Evolutionary conservation across 2,888 invertebrate genomes (phyloP).

Genomic region (Eupithecia subumbrata): DNA sequence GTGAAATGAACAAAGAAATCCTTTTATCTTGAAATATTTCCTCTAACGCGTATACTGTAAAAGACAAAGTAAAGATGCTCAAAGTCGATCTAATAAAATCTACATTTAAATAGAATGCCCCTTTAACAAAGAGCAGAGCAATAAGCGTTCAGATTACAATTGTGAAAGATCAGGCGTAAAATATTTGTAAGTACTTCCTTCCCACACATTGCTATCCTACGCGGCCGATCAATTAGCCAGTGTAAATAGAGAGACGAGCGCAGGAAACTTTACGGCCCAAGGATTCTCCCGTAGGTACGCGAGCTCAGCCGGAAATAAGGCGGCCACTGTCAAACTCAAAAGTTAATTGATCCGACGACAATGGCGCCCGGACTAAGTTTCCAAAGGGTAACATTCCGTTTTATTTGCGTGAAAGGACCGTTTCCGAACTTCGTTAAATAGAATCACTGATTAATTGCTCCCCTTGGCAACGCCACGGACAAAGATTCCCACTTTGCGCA

Average conservation of each 20-base stretch:
- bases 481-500: slow-evolving; percentile 53
- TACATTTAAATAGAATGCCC: neutral
- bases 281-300: slow-evolving; percentile 36
- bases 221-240: slow-evolving; percentile 42
- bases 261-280: slow-evolving; percentile 49
- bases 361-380: slow-evolving; percentile 49
- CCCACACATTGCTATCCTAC: slow-evolving; percentile 21
- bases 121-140: slow-evolving; percentile 1
- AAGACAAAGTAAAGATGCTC: neutral
- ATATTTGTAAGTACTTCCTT: slow-evolving; percentile 17
- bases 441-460: slow-evolving; percentile 61
- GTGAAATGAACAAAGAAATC: neutral
- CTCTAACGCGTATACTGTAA: neutral
- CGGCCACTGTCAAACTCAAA: slow-evolving; percentile 56
- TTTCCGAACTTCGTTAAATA: slow-evolving; percentile 57
- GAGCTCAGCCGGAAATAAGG: slow-evolving; percentile 52
- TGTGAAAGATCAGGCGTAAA: neutral
- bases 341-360: slow-evolving; percentile 61
- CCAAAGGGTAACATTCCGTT: slow-evolving; percentile 55
- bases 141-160: slow-evolving; percentile 4
- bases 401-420: slow-evolving; percentile 59
- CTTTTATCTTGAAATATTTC: neutral
- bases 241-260: slow-evolving; percentile 48
- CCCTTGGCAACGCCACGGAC: slow-evolving; percentile 52
- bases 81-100: neutral